Percentiles rank a stretch among this genome's conserved stretches.
Evolutionary conservation across 2,888 invertebrate species (phyloP).

Genomic region (Emmelina monodactyla): DNA sequence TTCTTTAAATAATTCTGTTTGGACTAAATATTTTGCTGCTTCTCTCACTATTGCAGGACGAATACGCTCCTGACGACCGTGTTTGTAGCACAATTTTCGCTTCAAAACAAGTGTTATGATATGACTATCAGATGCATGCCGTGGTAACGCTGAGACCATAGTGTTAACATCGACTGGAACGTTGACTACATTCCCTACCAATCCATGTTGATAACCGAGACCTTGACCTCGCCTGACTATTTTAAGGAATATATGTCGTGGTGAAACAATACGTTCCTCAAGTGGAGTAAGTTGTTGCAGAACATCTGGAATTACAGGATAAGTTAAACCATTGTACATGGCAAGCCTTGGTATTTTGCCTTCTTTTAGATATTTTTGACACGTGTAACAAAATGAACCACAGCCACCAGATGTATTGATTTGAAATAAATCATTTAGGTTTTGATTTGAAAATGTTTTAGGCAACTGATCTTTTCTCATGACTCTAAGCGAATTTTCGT

Average conservation of each 20-base stretch:
- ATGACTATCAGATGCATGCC: slow-evolving; percentile 11
- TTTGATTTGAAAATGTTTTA: slow-evolving; percentile 6
- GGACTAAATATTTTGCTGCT: slow-evolving; percentile 14
- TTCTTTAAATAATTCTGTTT: slow-evolving; percentile 7
- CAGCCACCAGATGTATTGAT: slow-evolving; percentile 3
- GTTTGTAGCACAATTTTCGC: slow-evolving; percentile 15
- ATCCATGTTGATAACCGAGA: slow-evolving; percentile 16
- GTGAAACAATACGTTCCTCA: slow-evolving; percentile 15
- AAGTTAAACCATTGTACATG: slow-evolving; percentile 14
- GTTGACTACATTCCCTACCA: slow-evolving; percentile 16
- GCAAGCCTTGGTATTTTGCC: slow-evolving; percentile 14
- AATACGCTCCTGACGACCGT: slow-evolving; percentile 16
- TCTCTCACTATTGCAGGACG: slow-evolving; percentile 12
- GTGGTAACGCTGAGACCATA: slow-evolving; percentile 12
- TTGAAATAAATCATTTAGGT: slow-evolving; percentile 5
- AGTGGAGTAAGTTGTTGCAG: slow-evolving; percentile 13
- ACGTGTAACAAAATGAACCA: slow-evolving; percentile 6
- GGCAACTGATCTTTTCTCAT: slow-evolving; percentile 2
- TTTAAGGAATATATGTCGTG: slow-evolving; percentile 16
- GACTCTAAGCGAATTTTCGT: slow-evolving; percentile 9
- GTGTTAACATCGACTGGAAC: slow-evolving; percentile 15
- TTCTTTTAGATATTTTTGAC: slow-evolving; percentile 10
- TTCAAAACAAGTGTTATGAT: slow-evolving; percentile 15
- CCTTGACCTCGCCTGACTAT: slow-evolving; percentile 14
- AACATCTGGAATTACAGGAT: slow-evolving; percentile 13